Base-by-base conservation (phyloP, 2,797 vertebrate species). In the Ispidina picta region DNA sequence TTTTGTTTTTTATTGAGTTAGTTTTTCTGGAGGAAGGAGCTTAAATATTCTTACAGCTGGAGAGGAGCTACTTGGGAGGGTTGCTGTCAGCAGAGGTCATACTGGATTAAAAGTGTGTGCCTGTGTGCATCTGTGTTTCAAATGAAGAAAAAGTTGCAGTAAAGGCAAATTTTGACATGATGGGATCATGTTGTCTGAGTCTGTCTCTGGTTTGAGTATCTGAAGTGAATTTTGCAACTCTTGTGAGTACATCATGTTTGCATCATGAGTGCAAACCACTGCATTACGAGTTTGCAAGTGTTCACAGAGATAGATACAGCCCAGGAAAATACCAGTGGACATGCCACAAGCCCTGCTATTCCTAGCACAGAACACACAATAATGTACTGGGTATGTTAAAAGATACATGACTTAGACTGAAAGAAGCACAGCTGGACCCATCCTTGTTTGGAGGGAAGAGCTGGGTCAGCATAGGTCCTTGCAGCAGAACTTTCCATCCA, bases 61-160 rank as follows among this genome's bases (percentile, higher is more conserved):
- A 92, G 35, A 68, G 39, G 31, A 90, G 70, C 43, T 16, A 20
- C 33, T 58, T 81, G 15, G 15, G 10, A 62, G 29, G 43, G 46
- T 46, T 88, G 65, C 69, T 92, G 55, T 87, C 73, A 78, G 73
- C 63, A 66, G 60, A 83, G 52, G 56, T 90, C 77, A 76, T 16
- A 13, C 64, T 88, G 39, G 49, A 37, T 79, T 86, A 59, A 58
- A 79, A 82, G 8, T 39, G 14, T 43, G 15, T 68, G 58, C 15
- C 22, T 83, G 4, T 16, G 22, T 85, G 28, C 25, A 17, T 79
- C 17, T 70, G 9, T 75, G 48, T 86, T 82, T 66, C 17, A n/a
- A 77, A 54, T 18, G 10, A 74, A 71, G 51, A 55, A 46, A 51
- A 90, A 62, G 60, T 54, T 55, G 19, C 49, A 54, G n/a, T 56